These are phyloP conservation scores for Strigamia maritima DNA, from an alignment of 2,888 invertebrate species.

Conservation along the genomic window DNA sequence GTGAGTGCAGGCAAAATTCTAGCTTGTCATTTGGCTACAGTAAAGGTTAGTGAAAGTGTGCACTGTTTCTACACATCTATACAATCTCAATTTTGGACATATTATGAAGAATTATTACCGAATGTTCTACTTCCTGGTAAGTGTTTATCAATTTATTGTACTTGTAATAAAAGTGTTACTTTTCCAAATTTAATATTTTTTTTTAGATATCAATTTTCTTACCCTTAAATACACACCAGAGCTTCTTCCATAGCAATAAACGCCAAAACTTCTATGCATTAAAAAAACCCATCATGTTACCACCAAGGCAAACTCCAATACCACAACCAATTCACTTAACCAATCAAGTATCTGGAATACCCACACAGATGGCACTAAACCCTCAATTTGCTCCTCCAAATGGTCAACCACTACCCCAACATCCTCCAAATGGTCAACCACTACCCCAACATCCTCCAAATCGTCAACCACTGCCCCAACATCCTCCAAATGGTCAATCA, in stretches of 20 bases:
- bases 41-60: background rate
- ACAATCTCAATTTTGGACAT: background rate
- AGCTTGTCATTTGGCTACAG: background rate
- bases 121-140: background rate
- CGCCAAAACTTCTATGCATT: background rate
- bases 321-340: background rate
- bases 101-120: conserved; percentile 1
- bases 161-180: background rate
- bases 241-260: background rate
- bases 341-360: background rate
- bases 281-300: background rate
- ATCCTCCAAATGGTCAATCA: background rate
- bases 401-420: background rate
- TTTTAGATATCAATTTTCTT: background rate
- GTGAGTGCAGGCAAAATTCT: background rate
- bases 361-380: background rate
- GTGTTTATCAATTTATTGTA: background rate
- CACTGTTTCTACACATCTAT: background rate
- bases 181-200: background rate
- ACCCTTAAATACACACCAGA: background rate
- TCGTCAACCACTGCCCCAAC: background rate
- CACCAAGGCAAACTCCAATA: background rate
- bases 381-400: background rate
- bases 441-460: background rate
- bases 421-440: background rate